Evolutionary conservation across 2,888 invertebrate species (phyloP), one percentile per base, ranked within the genome.

Genomic region (Brachyptera risi): DNA sequence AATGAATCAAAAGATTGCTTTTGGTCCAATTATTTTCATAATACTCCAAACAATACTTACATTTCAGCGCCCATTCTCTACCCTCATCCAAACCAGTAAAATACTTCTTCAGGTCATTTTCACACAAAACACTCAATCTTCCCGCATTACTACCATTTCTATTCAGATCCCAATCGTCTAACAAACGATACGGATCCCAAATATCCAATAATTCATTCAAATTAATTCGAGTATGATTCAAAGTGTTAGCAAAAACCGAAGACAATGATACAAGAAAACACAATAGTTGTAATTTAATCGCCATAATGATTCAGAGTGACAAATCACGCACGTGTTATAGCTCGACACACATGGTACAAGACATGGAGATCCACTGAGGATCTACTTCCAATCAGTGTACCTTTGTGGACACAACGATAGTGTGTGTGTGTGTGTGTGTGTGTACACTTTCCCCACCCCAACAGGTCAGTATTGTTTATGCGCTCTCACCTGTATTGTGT

Each of bases 31-130:
- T n/a, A n/a, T n/a, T n/a, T n/a, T n/a, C n/a, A n/a, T n/a, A n/a
- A n/a, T n/a, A n/a, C n/a, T n/a, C n/a, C n/a, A n/a, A n/a, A n/a
- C n/a, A n/a, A 31, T 26, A 68, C 79, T 78, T 70, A 81, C 82
- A 78, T 68, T 71, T 76, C 60, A 79, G 74, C 0, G 81, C 79
- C 82, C 82, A 82, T 37, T 74, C 73, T 60, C 74, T 73, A 4
- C 78, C 79, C n/a, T 73, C 75, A 1, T 72, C 68, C 63, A 81
- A 68, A 60, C 78, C 80, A 65, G 68, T 73, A 63, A 78, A 75
- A 66, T 79, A 77, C 62, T 73, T 69, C 38, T 74, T 73, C 60
- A 80, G 66, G 63, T 81, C 78, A 1, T 73, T 72, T 73, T 76
- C 78, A 69, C 82, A 82, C 7, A 68, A 65, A 11, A 69, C 65